Conservation (phyloP, 92 coral and sea anemone species). For the Epizoanthus fatuus region DNA sequence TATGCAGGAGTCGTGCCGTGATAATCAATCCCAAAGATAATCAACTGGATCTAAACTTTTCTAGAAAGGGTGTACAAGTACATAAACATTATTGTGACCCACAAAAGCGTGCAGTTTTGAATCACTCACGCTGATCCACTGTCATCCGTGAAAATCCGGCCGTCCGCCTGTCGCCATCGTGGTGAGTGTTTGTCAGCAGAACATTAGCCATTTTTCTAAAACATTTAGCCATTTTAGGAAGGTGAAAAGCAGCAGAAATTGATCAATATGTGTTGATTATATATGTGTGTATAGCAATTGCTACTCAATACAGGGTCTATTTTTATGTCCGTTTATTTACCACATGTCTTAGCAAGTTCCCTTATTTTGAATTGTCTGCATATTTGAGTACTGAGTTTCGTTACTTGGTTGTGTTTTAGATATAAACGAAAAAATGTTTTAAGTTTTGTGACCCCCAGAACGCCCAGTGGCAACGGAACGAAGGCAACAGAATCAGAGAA, state of each 20-base stretch:
- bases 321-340: too few species aligned
- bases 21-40: not conserved
- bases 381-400: too few species aligned
- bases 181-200: constrained; percentile 36
- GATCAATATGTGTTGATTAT: not conserved
- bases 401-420: too few species aligned
- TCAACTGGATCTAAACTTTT: not conserved
- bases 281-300: too few species aligned
- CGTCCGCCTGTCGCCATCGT: constrained; percentile 33
- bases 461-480: too few species aligned
- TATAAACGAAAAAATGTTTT: not conserved
- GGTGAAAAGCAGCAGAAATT: constrained; percentile 3
- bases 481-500: too few species aligned
- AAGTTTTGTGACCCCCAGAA: not conserved
- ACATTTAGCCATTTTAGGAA: not conserved
- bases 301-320: not conserved
- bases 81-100: too few species aligned
- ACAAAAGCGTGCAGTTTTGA: not conserved
- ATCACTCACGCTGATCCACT: not conserved
- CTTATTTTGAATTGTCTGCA: not conserved
- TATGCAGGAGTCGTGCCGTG: not conserved
- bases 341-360: not conserved
- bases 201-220: constrained; percentile 5
- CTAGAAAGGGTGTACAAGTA: not conserved
- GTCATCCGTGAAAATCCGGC: not conserved